Conservation (phyloP, 1,140 invertebrate species). For the Drosophila chauvacae region DNA sequence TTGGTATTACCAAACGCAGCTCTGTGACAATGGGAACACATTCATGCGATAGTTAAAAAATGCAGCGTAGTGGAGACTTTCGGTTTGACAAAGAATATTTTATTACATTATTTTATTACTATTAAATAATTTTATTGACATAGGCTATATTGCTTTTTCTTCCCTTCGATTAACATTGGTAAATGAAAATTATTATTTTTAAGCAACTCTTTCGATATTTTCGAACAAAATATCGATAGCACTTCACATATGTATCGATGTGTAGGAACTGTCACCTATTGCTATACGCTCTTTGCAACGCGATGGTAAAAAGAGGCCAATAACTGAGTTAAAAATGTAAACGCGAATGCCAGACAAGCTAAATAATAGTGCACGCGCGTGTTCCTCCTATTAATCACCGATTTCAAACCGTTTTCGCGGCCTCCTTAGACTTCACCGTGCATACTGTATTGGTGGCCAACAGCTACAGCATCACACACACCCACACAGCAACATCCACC, state of each 20-base stretch:
- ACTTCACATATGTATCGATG: background rate
- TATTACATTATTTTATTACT: background rate
- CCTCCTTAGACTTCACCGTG: conserved; percentile 20
- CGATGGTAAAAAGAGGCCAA: conserved; percentile 54
- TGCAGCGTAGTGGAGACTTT: background rate
- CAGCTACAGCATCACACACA: conserved; percentile 70
- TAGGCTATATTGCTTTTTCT: no score
- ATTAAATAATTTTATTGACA: background rate
- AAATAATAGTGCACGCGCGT: conserved; percentile 59
- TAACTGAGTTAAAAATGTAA: conserved; percentile 75
- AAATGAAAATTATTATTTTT: background rate
- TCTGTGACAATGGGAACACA: background rate
- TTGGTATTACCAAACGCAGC: no score
- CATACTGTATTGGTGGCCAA: conserved; percentile 57
- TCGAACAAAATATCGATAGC: background rate
- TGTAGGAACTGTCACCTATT: conserved; percentile 8
- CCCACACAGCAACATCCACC: conserved; percentile 39
- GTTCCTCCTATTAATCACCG: conserved; percentile 38
- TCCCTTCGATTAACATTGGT: background rate
- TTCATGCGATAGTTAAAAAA: background rate
- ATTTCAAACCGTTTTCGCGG: conserved; percentile 50
- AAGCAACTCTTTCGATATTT: background rate
- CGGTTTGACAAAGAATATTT: background rate
- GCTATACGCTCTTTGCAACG: conserved; percentile 26
- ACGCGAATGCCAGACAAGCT: conserved; percentile 42